These are phyloP conservation scores for Drosophila mayaguana DNA, from an alignment of 2,888 invertebrate genomes.

Conservation along the genomic window DNA sequence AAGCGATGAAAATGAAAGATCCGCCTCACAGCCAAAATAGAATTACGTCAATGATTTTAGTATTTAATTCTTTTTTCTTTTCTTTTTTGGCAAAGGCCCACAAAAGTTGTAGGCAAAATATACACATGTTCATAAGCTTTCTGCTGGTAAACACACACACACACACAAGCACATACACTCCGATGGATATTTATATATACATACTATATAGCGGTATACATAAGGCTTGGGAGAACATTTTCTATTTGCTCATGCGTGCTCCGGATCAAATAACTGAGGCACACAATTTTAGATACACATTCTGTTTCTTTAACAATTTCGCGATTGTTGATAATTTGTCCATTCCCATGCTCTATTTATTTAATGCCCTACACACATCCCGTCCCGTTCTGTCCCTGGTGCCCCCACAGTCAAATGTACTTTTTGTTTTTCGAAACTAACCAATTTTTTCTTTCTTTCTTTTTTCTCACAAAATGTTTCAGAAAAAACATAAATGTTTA, in stretches of 20 bases:
- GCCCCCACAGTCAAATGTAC: constrained; percentile 51
- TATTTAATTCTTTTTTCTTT: constrained; percentile 24
- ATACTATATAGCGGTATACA: constrained; percentile 26
- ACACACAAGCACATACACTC: constrained; percentile 19
- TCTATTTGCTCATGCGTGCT: constrained; percentile 55
- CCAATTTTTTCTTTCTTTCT: constrained; percentile 73
- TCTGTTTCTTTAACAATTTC: constrained; percentile 11
- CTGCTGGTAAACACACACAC: constrained; percentile 35
- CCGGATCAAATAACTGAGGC: constrained; percentile 74
- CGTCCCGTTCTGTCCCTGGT: constrained; percentile 21
- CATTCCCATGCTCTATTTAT: constrained; percentile 33
- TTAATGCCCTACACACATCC: constrained; percentile 35
- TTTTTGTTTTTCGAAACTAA: constrained; percentile 69
- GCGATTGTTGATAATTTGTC: constrained; percentile 23
- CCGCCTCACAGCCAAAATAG: constrained; percentile 41
- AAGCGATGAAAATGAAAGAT: constrained; percentile 14
- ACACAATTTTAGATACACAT: constrained; percentile 50
- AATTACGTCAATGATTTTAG: constrained; percentile 73
- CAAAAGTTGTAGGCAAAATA: constrained; percentile 55
- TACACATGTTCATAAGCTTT: constrained; percentile 61
- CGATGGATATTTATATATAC: constrained; percentile 18
- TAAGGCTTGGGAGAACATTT: constrained; percentile 57
- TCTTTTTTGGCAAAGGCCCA: constrained; percentile 77
- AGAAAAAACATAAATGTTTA: constrained; percentile 76
- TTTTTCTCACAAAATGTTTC: constrained; percentile 75